These are phyloP conservation scores for Zosterops lateralis DNA, from an alignment of 2,113 vertebrate species.

Conservation along the genomic window DNA sequence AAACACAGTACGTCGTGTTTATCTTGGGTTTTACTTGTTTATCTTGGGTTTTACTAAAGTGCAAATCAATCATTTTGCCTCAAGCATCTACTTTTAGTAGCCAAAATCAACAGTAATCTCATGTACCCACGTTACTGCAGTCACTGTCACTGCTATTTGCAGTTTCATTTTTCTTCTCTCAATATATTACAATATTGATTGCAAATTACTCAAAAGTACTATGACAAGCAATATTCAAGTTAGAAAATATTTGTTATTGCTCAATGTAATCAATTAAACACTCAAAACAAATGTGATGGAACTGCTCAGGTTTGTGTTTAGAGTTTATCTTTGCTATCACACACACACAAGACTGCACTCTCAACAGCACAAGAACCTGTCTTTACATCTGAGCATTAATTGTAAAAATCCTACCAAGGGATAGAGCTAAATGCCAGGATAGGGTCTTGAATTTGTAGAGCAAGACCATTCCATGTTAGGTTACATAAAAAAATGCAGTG, in stretches of 20 bases:
- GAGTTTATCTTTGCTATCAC: not conserved
- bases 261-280: not conserved
- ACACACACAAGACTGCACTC: not conserved
- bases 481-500: not conserved
- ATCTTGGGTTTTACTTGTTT: conserved; percentile 56
- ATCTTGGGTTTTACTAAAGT: conserved; percentile 47
- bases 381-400: not conserved
- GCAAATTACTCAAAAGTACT: not conserved
- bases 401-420: not conserved
- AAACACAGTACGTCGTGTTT: conserved; percentile 6
- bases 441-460: not conserved
- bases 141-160: not conserved
- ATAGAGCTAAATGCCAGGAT: not conserved
- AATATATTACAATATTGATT: not conserved
- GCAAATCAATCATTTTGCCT: conserved; percentile 54
- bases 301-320: not conserved
- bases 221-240: not conserved
- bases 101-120: conserved; percentile 50
- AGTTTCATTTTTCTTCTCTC: not conserved
- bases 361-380: not conserved
- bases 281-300: not conserved
- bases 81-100: conserved; percentile 9
- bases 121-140: not conserved
- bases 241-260: not conserved
- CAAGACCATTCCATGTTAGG: not conserved